Conservation (phyloP, 2,888 invertebrate species). For the Orchesellides sinensis region DNA sequence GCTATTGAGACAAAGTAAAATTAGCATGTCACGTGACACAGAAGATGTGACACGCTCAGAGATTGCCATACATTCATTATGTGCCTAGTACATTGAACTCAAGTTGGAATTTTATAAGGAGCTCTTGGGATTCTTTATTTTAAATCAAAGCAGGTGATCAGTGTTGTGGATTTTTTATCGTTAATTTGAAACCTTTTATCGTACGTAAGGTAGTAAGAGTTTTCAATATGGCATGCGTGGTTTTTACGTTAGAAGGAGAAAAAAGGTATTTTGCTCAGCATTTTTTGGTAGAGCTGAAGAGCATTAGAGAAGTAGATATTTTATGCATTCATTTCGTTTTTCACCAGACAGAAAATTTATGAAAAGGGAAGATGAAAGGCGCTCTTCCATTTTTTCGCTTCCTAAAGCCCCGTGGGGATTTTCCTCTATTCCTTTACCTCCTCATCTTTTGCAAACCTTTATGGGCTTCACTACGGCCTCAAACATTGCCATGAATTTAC, state of each 20-base stretch:
- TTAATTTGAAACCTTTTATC: no score
- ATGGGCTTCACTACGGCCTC: conserved; percentile 30
- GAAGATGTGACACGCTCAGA: no score
- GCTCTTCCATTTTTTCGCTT: conserved; percentile 66
- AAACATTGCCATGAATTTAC: not conserved
- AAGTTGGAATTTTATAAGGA: no score
- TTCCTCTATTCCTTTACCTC: conserved; percentile 62
- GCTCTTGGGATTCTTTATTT: no score
- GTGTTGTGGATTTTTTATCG: no score
- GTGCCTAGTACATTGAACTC: no score
- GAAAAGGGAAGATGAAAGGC: conserved; percentile 72
- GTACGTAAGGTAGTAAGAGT: no score
- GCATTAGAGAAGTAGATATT: conserved; percentile 65
- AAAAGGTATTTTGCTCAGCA: conserved; percentile 32
- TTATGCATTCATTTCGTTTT: conserved; percentile 72
- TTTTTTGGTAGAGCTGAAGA: conserved; percentile 47
- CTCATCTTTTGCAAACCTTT: conserved; percentile 49
- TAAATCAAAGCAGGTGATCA: no score
- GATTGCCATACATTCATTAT: no score
- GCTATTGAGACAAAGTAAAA: no score
- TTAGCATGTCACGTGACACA: no score
- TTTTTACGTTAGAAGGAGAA: conserved; percentile 34
- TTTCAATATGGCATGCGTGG: no score
- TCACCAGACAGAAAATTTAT: conserved; percentile 63
- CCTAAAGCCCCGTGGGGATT: conserved; percentile 72